Conservation (phyloP, 2,113 vertebrate genomes). For the Ameiurus melas region DNA sequence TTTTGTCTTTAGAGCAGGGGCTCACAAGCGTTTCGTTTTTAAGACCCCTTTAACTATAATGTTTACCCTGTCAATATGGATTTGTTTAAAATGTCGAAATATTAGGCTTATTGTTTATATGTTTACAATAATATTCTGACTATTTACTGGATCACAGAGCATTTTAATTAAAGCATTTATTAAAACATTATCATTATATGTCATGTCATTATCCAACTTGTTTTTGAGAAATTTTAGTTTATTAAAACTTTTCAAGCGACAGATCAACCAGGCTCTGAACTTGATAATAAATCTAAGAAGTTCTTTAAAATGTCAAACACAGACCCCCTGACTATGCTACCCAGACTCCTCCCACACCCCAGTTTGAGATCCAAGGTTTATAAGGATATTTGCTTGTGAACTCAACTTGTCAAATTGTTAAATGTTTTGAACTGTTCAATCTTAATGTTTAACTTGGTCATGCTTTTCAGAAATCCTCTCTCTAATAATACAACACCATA, state of each 20-base stretch:
- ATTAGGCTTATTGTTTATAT: background rate
- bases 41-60: background rate
- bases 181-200: background rate
- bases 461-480: background rate
- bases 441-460: background rate
- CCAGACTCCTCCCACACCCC: background rate
- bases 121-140: background rate
- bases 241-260: background rate
- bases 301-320: background rate
- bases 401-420: background rate
- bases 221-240: background rate
- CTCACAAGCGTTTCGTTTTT: background rate
- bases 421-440: background rate
- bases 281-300: background rate
- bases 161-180: background rate
- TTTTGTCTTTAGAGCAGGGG: background rate
- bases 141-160: too few species aligned
- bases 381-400: background rate
- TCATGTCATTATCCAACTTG: background rate
- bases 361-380: background rate
- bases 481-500: background rate
- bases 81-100: background rate
- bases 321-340: background rate
- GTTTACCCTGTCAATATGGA: background rate
- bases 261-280: background rate